These are phyloP conservation scores for Salticus scenicus DNA, from an alignment of 2,888 invertebrate species.

Conservation along the genomic window DNA sequence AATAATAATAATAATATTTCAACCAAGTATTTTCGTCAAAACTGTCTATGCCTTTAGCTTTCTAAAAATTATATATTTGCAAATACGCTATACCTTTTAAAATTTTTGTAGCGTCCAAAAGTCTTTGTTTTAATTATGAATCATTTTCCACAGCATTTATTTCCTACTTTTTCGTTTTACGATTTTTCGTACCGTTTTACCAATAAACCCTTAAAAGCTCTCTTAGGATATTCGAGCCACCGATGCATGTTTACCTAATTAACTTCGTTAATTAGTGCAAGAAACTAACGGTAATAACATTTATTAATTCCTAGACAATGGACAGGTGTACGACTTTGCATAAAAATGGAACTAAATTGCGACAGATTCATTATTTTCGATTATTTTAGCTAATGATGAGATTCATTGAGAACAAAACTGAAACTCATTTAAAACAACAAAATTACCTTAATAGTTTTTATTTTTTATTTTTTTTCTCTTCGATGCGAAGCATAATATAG, in stretches of 20 bases:
- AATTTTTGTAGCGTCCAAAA: too few species aligned
- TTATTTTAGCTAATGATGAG: not conserved
- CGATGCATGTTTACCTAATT: conserved; percentile 27
- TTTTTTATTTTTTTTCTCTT: not conserved
- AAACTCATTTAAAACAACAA: not conserved
- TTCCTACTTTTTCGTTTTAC: not conserved
- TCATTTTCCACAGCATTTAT: too few species aligned
- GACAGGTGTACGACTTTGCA: conserved; percentile 6
- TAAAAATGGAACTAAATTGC: not conserved
- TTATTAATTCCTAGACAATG: conserved; percentile 33
- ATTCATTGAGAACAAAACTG: not conserved
- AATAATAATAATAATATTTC: too few species aligned
- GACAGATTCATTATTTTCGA: not conserved
- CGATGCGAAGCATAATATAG: too few species aligned
- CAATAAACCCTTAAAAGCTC: not conserved
- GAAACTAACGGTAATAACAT: conserved; percentile 6
- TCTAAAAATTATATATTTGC: too few species aligned
- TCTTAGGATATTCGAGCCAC: conserved; percentile 19
- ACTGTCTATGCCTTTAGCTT: too few species aligned
- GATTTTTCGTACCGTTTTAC: conserved; percentile 15
- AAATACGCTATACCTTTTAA: too few species aligned
- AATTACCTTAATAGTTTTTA: not conserved
- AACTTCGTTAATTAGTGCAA: conserved; percentile 43
- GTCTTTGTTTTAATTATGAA: too few species aligned
- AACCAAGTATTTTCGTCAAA: too few species aligned